These are phyloP conservation scores for Orthosia cruda DNA, from an alignment of 2,888 invertebrate species.

Conservation along the genomic window DNA sequence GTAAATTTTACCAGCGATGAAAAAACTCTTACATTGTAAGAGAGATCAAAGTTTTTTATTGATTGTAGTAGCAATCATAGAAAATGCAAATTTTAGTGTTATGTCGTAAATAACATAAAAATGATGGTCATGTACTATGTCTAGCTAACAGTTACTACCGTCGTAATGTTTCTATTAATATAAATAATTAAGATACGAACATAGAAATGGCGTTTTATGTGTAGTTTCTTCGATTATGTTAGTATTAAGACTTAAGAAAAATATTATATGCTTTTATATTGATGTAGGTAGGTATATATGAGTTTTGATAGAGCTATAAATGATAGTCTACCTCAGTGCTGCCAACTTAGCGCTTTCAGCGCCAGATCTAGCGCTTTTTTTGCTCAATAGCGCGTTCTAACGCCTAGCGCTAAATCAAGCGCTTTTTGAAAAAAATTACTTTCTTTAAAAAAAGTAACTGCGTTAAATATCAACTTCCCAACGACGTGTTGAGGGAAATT, in stretches of 20 bases:
- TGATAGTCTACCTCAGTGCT: too few species aligned
- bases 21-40: constrained; percentile 54
- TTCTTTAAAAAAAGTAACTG: too few species aligned
- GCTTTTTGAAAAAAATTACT: too few species aligned
- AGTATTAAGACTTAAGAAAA: not conserved
- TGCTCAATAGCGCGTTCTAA: too few species aligned
- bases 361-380: too few species aligned
- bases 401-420: too few species aligned
- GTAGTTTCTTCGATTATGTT: not conserved
- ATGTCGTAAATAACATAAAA: constrained; percentile 18
- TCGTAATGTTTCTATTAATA: constrained; percentile 27
- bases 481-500: too few species aligned
- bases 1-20: constrained; percentile 58
- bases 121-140: not conserved
- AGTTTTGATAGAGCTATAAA: too few species aligned
- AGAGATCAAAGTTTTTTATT: constrained; percentile 19
- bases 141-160: not conserved
- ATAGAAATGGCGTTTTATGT: not conserved
- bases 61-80: not conserved
- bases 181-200: not conserved
- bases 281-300: too few species aligned
- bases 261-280: not conserved
- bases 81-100: constrained; percentile 11
- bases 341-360: too few species aligned
- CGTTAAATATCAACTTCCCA: too few species aligned